These are phyloP conservation scores for Anas georgica DNA, from an alignment of 2,797 vertebrate genomes.

Conservation along the genomic window DNA sequence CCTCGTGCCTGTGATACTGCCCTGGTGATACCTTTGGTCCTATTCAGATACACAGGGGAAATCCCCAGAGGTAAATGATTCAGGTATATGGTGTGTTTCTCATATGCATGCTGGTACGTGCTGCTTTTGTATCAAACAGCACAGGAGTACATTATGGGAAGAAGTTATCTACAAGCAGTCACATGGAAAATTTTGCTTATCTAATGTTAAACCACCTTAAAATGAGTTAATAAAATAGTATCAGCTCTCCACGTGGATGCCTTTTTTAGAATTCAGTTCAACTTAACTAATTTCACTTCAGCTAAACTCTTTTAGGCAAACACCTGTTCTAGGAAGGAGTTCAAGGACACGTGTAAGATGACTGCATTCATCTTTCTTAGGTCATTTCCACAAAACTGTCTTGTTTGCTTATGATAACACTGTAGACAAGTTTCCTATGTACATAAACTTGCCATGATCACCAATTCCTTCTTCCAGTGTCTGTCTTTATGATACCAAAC, in stretches of 20 bases:
- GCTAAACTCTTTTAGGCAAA: background rate
- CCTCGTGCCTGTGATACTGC: accelerated
- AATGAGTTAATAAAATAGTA: background rate
- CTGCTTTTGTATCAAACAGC: background rate
- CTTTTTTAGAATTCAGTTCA: background rate
- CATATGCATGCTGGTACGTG: accelerated
- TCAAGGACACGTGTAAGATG: background rate
- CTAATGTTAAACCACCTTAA: background rate
- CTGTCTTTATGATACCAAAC: background rate
- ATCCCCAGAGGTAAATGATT: background rate
- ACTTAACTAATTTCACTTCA: background rate
- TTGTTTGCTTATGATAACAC: background rate
- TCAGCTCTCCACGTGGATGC: background rate
- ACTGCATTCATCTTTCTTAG: background rate
- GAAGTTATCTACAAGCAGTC: background rate
- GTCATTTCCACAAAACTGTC: background rate
- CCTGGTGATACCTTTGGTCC: background rate
- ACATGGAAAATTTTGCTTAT: background rate
- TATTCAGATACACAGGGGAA: background rate
- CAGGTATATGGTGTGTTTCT: background rate
- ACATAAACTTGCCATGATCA: background rate
- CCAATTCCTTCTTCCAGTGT: background rate
- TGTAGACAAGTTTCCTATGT: background rate
- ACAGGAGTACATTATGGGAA: background rate
- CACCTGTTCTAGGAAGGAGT: background rate